Percentiles rank a stretch among this genome's conserved stretches.
Evolutionary conservation across 2,888 invertebrate genomes (phyloP).

Genomic region (Trisateles emortualis): DNA sequence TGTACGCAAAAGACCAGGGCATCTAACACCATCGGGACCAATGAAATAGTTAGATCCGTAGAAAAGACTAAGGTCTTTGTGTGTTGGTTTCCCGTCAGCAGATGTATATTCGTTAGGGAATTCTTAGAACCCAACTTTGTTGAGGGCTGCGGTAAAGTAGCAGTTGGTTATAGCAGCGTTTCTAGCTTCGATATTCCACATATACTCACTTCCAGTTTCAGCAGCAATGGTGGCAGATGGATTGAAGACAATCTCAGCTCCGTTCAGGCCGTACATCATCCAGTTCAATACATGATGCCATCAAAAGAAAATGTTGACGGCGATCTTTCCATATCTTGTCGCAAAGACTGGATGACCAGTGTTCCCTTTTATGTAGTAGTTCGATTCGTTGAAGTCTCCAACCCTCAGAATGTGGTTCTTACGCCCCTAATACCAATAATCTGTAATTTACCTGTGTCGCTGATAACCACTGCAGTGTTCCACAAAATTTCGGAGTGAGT

Average conservation of each 20-base stretch:
- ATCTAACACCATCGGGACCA: constrained; percentile 97
- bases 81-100: constrained; percentile 91
- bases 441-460: constrained; percentile 93
- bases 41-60: constrained; percentile 98
- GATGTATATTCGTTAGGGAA: constrained; percentile 88
- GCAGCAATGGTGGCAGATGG: constrained; percentile 96
- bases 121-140: constrained; percentile 97
- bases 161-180: constrained; percentile 99
- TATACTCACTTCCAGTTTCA: constrained; percentile 92
- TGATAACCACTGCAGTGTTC: constrained; percentile 99
- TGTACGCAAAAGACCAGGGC: constrained; percentile 93
- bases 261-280: constrained; percentile 99
- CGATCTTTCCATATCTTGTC: constrained; percentile 95
- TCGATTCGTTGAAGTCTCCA: constrained; percentile 99
- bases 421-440: constrained; percentile 97
- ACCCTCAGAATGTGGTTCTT: constrained; percentile 99
- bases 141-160: constrained; percentile 97
- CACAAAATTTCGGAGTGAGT: constrained; percentile 95
- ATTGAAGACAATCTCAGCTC: constrained; percentile 99
- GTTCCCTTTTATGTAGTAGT: constrained; percentile 98
- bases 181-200: constrained; percentile 98
- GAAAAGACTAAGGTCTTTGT: constrained; percentile 96
- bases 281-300: constrained; percentile 99
- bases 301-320: constrained; percentile 98
- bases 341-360: constrained; percentile 98